Evolutionary conservation across 2,888 invertebrate species (phyloP), one percentile per base, ranked within the genome.

Genomic region (Biston betularia): DNA sequence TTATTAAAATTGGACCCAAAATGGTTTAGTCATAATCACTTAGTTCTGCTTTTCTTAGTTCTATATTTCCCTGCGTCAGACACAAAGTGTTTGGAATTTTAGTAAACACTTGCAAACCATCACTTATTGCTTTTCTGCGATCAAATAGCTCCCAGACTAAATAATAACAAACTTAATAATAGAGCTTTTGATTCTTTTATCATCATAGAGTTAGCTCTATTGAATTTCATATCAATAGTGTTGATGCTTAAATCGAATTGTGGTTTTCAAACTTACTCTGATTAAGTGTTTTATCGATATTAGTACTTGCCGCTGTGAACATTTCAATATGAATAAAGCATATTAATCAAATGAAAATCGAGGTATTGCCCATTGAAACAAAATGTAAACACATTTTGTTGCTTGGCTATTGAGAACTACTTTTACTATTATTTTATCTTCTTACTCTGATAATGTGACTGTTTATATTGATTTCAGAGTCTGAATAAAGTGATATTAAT

Each of bases 71-170:
- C 14, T 38, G 40, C 34, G 33, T 35, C 59, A 53, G 33, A 53
- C 14, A 59, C 49, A 59, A 44, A 44, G 14, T 59, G 67, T 59
- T 63, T 59, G 45, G 10, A 49, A 11, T 55, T 49, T 38, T 5
- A 40, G 38, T 64, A 68, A 70, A 70, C 72, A 70, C 56, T 62
- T 65, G 64, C 57, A 11, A 68, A 45, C 52, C 61, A 68, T 66
- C 65, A 63, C 55, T 66, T 70, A 68, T 56, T 63, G 34, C 45
- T 65, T 54, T 59, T 62, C 53, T 49, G 48, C 57, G 65, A 65
- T 72, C 68, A 56, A 62, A 58, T 58, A 48, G 49, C 42, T 42
- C n/a, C 65, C 68, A 75, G 75, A 74, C 74, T 70, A 72, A 72
- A 72, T 72, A 73, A 68, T 64, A 72, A 70, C 65, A 71, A 63